phyloP scores from a whole-genome alignment of 2,888 invertebrate species.

The Himalopsyche tibetana region DNA sequence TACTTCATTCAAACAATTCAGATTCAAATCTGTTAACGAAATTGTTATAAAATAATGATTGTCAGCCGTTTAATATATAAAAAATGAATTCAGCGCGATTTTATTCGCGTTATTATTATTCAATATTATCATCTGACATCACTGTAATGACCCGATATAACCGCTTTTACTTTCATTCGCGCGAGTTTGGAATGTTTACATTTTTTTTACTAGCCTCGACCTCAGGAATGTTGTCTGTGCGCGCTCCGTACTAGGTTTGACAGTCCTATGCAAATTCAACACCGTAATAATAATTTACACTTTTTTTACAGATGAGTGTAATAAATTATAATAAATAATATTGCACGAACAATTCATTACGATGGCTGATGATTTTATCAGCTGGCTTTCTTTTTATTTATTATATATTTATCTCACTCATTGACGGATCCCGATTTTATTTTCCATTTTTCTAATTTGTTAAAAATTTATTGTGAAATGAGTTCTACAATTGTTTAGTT shows the following conservation, averaged over 20 bases:
- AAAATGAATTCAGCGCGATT: not conserved
- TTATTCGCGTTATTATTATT: slow-evolving; percentile 8
- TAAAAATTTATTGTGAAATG: too few relatives aligned
- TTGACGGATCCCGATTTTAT: too few relatives aligned
- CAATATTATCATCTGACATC: slow-evolving; percentile 18
- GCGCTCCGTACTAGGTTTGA: not conserved
- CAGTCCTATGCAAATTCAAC: slow-evolving; percentile 19
- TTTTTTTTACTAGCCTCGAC: slow-evolving; percentile 40
- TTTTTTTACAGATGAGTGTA: not conserved
- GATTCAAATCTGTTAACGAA: not conserved
- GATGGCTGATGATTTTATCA: too few relatives aligned
- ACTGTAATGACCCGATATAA: slow-evolving; percentile 23
- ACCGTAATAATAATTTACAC: not conserved
- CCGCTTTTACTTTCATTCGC: slow-evolving; percentile 35
- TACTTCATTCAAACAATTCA: not conserved
- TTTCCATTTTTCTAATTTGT: too few relatives aligned
- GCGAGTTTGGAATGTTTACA: slow-evolving; percentile 40
- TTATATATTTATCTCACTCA: too few relatives aligned
- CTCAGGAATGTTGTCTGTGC: slow-evolving; percentile 25
- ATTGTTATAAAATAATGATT: slow-evolving; percentile 31
- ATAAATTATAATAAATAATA: too few relatives aligned
- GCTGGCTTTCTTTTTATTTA: too few relatives aligned
- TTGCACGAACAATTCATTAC: too few relatives aligned
- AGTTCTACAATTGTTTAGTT: too few relatives aligned
- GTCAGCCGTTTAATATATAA: not conserved